Conservation (phyloP, 2,888 invertebrate genomes). For the Leptopilina drosophilae region DNA sequence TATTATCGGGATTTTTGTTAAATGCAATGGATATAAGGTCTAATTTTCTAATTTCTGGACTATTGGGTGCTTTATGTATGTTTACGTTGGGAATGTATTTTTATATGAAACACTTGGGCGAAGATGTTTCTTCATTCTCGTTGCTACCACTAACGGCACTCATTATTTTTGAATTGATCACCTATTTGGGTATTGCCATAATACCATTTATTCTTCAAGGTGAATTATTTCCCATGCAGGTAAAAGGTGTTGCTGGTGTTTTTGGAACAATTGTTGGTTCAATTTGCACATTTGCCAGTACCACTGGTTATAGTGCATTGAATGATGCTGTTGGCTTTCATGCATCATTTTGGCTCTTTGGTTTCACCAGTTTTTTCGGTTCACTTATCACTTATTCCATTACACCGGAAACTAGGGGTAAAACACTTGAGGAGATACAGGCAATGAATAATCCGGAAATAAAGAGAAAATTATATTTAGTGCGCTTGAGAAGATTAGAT, state of each 20-base stretch:
- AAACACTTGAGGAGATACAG: constrained; percentile 81
- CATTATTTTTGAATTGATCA: constrained; percentile 81
- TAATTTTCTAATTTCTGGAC: constrained; percentile 80
- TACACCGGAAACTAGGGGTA: constrained; percentile 82
- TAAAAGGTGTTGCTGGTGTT: constrained; percentile 82
- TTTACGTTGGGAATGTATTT: constrained; percentile 80
- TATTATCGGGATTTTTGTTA: constrained; percentile 79
- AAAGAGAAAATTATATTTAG: background rate
- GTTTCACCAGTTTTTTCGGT: constrained; percentile 68
- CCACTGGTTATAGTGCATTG: constrained; percentile 80
- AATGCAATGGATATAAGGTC: constrained; percentile 82
- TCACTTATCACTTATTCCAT: constrained; percentile 79
- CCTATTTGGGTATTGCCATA: constrained; percentile 82
- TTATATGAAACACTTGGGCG: constrained; percentile 78
- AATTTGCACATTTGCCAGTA: constrained; percentile 80
- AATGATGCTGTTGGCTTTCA: constrained; percentile 79
- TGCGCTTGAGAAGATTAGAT: background rate
- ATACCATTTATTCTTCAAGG: constrained; percentile 82
- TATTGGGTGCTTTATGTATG: constrained; percentile 79
- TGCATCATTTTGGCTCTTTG: constrained; percentile 80
- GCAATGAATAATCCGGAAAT: constrained; percentile 58
- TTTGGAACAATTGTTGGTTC: constrained; percentile 82
- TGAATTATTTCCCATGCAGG: constrained; percentile 82
- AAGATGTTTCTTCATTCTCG: constrained; percentile 77
- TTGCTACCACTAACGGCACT: constrained; percentile 81